These are phyloP conservation scores for Maniola hyperantus DNA, from an alignment of 2,888 invertebrate genomes.

Conservation along the genomic window DNA sequence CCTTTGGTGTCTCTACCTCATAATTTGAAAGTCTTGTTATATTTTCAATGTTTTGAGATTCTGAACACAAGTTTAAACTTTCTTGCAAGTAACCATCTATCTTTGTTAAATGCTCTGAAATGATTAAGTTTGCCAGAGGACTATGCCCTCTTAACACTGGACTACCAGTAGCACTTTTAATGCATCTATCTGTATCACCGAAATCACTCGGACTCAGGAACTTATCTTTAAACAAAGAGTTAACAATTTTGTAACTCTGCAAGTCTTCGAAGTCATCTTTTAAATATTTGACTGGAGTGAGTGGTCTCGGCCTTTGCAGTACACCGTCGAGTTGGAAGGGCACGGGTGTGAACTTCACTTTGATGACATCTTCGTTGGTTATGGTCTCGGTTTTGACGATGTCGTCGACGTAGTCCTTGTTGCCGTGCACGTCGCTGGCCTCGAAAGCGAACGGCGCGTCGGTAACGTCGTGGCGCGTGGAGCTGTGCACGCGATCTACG, in stretches of 20 bases:
- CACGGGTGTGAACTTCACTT: conserved; percentile 74
- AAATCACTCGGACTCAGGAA: conserved; percentile 18
- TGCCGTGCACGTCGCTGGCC: conserved; percentile 50
- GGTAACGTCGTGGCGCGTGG: conserved; percentile 69
- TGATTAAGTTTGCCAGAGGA: conserved; percentile 54
- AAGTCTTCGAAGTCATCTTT: conserved; percentile 52
- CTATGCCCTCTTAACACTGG: conserved; percentile 39
- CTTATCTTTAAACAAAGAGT: conserved; percentile 64
- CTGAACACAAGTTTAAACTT: conserved; percentile 66
- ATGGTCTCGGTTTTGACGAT: conserved; percentile 73
- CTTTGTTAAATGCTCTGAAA: conserved; percentile 71
- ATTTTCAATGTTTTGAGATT: conserved; percentile 42
- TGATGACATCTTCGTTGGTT: conserved; percentile 73
- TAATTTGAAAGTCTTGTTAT: conserved; percentile 11
- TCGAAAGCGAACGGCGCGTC: conserved; percentile 61
- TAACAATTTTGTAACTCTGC: conserved; percentile 77
- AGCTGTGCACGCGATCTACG: conserved; percentile 72
- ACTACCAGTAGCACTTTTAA: conserved; percentile 17
- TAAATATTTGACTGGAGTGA: conserved; percentile 58
- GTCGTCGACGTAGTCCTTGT: conserved; percentile 67
- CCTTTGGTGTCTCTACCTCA: conserved; percentile 14
- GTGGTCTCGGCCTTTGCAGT: conserved; percentile 41
- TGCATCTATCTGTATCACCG: conserved; percentile 14
- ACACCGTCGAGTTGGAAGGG: conserved; percentile 63
- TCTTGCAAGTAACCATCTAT: conserved; percentile 74